phyloP scores from a whole-genome alignment of 37 sponge, comb jelly and placozoan species.

The Spongia lamella region DNA sequence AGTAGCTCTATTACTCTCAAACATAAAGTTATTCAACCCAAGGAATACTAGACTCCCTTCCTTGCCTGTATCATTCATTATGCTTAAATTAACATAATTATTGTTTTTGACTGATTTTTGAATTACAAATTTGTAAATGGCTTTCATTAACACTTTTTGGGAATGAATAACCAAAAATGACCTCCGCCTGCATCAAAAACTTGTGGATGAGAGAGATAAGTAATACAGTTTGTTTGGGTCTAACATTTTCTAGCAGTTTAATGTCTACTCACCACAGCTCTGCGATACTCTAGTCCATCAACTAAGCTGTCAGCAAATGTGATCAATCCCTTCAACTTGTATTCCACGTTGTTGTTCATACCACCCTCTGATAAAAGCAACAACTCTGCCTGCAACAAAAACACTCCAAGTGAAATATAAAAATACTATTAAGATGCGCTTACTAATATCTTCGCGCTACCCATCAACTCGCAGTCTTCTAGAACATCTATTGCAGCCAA shows the following conservation, averaged over 20 bases:
- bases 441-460: slow-evolving; percentile 26
- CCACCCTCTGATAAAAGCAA: slow-evolving; percentile 8
- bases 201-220: too few relatives aligned
- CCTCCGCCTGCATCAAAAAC: too few relatives aligned
- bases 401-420: background rate
- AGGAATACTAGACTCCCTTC: too few relatives aligned
- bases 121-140: too few relatives aligned
- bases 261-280: slow-evolving; percentile 35
- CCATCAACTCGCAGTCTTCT: slow-evolving; percentile 9
- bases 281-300: slow-evolving; percentile 21
- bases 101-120: too few relatives aligned
- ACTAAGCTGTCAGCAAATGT: slow-evolving; percentile 23
- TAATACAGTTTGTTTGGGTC: too few relatives aligned
- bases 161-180: too few relatives aligned
- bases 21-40: too few relatives aligned
- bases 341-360: background rate
- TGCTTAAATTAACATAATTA: too few relatives aligned
- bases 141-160: too few relatives aligned
- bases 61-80: too few relatives aligned
- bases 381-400: slow-evolving; percentile 26
- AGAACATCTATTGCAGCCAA: slow-evolving; percentile 17
- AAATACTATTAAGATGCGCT: background rate
- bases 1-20: too few relatives aligned
- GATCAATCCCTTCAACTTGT: slow-evolving; percentile 7
- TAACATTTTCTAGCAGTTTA: background rate